These are phyloP conservation scores for Drymodes brunneopygia DNA, from an alignment of 2,113 vertebrate genomes.

Conservation along the genomic window DNA sequence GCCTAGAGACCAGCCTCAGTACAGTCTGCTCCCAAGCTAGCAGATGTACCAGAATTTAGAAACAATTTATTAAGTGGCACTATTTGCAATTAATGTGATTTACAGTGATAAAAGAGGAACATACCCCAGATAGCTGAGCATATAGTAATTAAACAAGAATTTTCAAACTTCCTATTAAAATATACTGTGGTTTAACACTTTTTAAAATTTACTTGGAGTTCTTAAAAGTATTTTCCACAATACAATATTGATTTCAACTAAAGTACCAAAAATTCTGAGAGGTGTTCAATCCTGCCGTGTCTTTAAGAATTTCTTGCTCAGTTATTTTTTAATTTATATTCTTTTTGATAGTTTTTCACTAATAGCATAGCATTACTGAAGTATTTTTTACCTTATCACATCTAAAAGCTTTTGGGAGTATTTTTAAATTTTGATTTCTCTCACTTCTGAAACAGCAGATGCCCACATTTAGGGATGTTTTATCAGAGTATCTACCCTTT, in stretches of 20 bases:
- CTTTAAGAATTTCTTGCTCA: neutral
- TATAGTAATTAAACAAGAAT: neutral
- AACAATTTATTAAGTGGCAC: neutral
- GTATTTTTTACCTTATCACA: neutral
- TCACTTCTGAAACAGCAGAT: neutral
- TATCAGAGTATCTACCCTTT: neutral
- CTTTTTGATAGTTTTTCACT: neutral
- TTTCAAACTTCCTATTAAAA: neutral
- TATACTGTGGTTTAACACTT: neutral
- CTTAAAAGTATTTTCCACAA: neutral
- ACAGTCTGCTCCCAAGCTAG: neutral
- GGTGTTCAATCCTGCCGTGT: neutral
- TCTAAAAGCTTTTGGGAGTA: neutral
- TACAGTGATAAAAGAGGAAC: neutral
- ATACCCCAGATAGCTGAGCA: neutral
- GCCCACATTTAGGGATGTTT: fast-evolving
- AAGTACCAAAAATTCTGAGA: neutral
- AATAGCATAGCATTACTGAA: neutral
- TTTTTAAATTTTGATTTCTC: neutral
- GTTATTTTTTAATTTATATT: neutral
- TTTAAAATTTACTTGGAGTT: neutral
- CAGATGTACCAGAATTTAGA: slow-evolving; percentile 16
- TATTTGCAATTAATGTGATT: slow-evolving; percentile 5
- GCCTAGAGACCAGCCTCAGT: neutral
- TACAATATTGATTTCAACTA: neutral